Evolutionary conservation across 2,113 vertebrate species (phyloP).

Genomic region (Agapornis roseicollis): DNA sequence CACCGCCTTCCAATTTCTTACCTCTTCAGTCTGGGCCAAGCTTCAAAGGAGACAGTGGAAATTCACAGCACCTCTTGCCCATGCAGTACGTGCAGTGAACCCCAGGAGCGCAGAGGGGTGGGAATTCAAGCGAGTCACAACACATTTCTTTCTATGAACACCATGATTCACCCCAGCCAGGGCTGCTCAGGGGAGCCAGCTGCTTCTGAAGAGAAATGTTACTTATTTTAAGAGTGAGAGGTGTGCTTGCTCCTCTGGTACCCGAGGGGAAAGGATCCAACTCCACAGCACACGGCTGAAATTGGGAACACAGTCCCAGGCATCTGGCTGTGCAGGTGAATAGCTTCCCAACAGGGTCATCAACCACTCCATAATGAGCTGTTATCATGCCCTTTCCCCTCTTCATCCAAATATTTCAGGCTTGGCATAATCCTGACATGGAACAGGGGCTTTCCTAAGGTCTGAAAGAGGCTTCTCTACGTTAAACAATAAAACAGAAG

Average conservation of each 20-base stretch:
- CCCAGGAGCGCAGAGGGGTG: background rate
- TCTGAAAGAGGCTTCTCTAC: background rate
- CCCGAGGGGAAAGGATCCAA: background rate
- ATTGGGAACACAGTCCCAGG: fast-evolving
- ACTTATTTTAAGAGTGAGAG: background rate
- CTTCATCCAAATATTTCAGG: background rate
- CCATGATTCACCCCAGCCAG: background rate
- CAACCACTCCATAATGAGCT: background rate
- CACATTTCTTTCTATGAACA: background rate
- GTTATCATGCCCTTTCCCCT: background rate
- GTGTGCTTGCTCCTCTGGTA: background rate
- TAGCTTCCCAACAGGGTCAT: background rate
- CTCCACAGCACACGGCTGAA: fast-evolving
- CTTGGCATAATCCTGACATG: background rate
- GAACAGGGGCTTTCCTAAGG: background rate
- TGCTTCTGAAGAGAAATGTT: background rate
- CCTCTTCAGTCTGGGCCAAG: background rate
- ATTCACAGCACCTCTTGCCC: background rate
- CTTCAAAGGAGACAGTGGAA: background rate
- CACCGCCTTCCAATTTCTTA: background rate
- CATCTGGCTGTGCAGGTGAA: fast-evolving
- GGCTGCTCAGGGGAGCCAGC: background rate
- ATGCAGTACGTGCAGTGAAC: fast-evolving
- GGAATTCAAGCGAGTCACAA: background rate
- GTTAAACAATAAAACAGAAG: background rate